Evolutionary conservation across 2,888 invertebrate genomes (phyloP).

Genomic region (Cerastoderma edule): DNA sequence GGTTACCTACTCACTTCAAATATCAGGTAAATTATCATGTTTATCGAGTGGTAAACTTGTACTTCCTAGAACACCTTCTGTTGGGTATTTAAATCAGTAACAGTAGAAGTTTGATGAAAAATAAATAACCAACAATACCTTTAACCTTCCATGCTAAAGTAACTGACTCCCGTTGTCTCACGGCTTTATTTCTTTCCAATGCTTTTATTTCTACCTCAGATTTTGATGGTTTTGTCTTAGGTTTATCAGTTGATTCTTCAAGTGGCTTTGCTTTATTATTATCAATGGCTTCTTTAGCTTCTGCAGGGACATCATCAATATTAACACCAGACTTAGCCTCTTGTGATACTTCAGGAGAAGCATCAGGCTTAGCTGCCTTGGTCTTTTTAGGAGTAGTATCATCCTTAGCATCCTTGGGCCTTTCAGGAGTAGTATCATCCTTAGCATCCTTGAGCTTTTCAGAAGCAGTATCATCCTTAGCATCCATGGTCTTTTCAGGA

Average conservation of each 20-base stretch:
- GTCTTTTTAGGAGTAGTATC: neutral
- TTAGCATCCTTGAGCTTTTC: neutral
- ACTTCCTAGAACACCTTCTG: no score
- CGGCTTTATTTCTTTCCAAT: neutral
- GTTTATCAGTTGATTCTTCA: neutral
- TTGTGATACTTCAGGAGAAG: no score
- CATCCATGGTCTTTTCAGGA: neutral
- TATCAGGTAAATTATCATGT: no score
- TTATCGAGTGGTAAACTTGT: no score
- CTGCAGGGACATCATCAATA: no score
- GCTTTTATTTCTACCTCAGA: neutral
- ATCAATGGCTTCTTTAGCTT: neutral
- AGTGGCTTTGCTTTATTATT: neutral
- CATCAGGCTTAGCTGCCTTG: neutral
- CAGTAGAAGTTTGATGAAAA: no score
- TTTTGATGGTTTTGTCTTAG: neutral
- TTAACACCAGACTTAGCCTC: no score
- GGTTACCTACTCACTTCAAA: no score
- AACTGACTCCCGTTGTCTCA: neutral
- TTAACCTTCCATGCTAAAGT: neutral
- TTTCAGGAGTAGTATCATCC: neutral
- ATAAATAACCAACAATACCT: neutral
- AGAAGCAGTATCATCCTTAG: neutral
- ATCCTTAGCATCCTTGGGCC: neutral
- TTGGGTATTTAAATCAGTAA: no score